A percentile compares a stretch with the other conserved stretches of the same genome.
Conservation (phyloP, 2,797 vertebrate genomes). For the Ataeniobius toweri region DNA sequence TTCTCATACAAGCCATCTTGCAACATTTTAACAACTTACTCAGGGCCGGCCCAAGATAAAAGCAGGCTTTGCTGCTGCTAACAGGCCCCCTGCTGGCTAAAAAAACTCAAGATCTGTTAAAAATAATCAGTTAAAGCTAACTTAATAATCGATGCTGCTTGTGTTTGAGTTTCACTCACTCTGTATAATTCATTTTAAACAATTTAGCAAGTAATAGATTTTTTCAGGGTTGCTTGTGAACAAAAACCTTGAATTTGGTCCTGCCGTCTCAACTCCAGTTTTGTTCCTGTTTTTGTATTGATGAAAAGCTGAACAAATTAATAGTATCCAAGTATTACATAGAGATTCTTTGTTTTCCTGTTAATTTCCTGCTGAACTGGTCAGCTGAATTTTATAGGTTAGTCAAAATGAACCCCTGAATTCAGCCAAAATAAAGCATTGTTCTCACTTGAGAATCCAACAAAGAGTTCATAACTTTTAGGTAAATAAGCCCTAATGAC, state of each 20-base stretch:
- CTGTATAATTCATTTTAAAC: not conserved
- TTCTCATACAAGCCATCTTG: conserved; percentile 6
- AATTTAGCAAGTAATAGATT: not conserved
- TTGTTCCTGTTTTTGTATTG: not conserved
- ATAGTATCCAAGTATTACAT: not conserved
- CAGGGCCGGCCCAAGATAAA: not conserved
- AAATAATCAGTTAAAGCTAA: not conserved
- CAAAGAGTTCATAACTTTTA: not conserved
- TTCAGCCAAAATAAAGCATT: not conserved
- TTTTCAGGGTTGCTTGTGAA: not conserved
- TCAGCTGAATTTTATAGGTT: no score
- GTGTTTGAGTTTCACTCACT: not conserved
- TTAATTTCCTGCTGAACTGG: not conserved
- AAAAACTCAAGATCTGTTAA: not conserved
- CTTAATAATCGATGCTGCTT: not conserved
- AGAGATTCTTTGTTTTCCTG: not conserved
- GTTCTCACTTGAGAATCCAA: not conserved
- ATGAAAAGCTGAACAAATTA: no score
- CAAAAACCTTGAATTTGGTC: not conserved
- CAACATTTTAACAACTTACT: not conserved
- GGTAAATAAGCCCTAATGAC: not conserved
- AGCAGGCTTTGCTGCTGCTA: not conserved
- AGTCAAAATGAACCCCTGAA: no score
- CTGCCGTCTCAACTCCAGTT: not conserved
- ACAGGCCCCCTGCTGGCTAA: not conserved